Conservation (phyloP, 2,113 vertebrate genomes). For the Sinocyclocheilus grahami region DNA sequence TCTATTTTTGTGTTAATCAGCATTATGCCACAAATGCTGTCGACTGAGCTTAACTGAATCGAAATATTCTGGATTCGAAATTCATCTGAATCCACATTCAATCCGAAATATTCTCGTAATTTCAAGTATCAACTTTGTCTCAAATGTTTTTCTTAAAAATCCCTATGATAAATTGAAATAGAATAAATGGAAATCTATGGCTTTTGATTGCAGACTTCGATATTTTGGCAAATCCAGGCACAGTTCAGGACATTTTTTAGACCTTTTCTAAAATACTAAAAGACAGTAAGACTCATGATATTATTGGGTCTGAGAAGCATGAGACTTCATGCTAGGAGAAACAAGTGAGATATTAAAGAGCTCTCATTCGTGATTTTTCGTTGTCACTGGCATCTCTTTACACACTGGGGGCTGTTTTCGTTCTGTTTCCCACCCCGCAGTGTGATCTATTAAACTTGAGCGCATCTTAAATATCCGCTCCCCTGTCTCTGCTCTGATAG, state of each 20-base stretch:
- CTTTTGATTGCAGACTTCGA: not conserved
- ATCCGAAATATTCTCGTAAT: not conserved
- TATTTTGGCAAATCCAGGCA: not conserved
- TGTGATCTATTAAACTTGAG: slow-evolving; percentile 67
- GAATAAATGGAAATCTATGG: not conserved
- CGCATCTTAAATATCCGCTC: slow-evolving; percentile 67
- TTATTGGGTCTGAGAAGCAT: not conserved
- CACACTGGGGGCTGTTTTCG: slow-evolving; percentile 52
- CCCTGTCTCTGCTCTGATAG: slow-evolving; percentile 63
- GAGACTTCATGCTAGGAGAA: not conserved
- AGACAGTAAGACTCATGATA: not conserved
- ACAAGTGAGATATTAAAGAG: not conserved
- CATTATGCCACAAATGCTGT: not conserved
- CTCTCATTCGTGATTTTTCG: not conserved
- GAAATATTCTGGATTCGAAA: not conserved
- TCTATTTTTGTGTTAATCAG: not conserved
- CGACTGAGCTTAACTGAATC: not conserved
- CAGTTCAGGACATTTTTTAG: not conserved
- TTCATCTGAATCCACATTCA: not conserved
- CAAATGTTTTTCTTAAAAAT: not conserved
- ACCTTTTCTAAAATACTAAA: not conserved
- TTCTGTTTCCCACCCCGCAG: slow-evolving; percentile 61
- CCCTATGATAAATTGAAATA: not conserved
- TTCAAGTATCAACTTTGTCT: not conserved
- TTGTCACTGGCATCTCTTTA: not conserved